Evolutionary conservation across 2,113 vertebrate species (phyloP), one percentile per base, ranked within the genome.

Genomic region (Dryoscopus gambensis): DNA sequence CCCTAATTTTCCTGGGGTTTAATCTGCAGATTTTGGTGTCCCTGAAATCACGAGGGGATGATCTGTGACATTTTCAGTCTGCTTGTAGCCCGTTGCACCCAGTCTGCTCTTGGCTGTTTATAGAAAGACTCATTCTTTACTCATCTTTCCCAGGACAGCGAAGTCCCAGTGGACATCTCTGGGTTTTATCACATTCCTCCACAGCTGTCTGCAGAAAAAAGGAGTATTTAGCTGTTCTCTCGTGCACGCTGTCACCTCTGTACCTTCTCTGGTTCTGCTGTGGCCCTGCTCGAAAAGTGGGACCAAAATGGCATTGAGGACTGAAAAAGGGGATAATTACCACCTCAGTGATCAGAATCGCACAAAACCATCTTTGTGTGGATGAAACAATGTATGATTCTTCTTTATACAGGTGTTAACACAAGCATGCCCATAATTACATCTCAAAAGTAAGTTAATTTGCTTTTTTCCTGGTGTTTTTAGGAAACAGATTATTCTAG

Each of bases 381-480:
- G 65, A 33, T 89, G 57, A 73, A 80, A 67, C 21, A 63, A 39
- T 28, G 7, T 46, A n/a, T 55, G 31, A 1, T 93, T 79, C 97
- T 60, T 98, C 94, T 96, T 88, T 95, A 56, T 98, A 11, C 98
- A 99, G 99, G 97, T 94, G n/a, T 96, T 50, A 96, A 97, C 64
- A 88, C 95, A 60, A 78, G 94, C 89, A 83, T 99, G 69, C 99
- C 99, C 12, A 96, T 99, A 47, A 85, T 99, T 81, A 96, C 99
- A 4, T 97, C 97, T n/a, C 93, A 97, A 94, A 99, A 98, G 99
- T 99, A 97, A 98, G 98, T 98, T 49, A 31, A 44, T 60, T 67
- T 84, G 20, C 17, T 76, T 81, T 84, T 25, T 74, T 40, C 20
- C 50, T 53, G 35, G 5, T 2, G 5, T 62, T 91, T 79, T 79